Evolutionary conservation across 1,140 invertebrate species (phyloP), one percentile per base, ranked within the genome.

Genomic region (Ladona fulva): DNA sequence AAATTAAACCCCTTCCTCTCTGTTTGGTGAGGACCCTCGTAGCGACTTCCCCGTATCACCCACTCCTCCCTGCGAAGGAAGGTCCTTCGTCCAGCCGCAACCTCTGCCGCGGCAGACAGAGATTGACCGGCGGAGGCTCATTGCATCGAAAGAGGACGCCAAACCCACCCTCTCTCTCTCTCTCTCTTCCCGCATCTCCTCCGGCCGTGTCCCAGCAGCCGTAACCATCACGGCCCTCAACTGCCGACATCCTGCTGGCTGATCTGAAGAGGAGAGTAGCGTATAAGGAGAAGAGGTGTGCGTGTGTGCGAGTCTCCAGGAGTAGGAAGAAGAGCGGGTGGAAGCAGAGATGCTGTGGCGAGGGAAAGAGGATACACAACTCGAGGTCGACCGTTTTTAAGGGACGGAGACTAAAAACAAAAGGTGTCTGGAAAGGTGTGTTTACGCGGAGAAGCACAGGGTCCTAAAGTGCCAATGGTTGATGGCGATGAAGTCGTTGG

Each of bases 221-320:
- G 44, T 52, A 52, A 52, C 44, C 14, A 19, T 12, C 52, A 66
- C 52, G 3, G 52, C n/a, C 52, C 52, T 66, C 52, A 66, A 66
- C 52, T 66, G 52, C 52, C 52, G 52, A 66, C 52, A 66, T 66
- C 52, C 52, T 66, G 52, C 52, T 66, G 52, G 52, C 52, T 66
- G 52, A 66, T 66, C 52, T 66, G 52, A 66, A 66, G 52, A 66
- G 44, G 10, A 52, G 19, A 19, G 19, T 10, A 10, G 52, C n/a
- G n/a, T 12, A 12, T 16, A 66, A 22, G n/a, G 16, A 19, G 44
- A 52, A 52, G 44, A 66, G 52, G 52, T 66, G 52, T 66, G 52
- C 52, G 52, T 66, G 52, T 22, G 52, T 19, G 10, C 44, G 44
- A 11, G 52, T 66, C 52, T 22, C 52, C 52, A 66, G 52, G 52